Conservation (phyloP, 2,113 vertebrate genomes). For the Sciurus niger region DNA sequence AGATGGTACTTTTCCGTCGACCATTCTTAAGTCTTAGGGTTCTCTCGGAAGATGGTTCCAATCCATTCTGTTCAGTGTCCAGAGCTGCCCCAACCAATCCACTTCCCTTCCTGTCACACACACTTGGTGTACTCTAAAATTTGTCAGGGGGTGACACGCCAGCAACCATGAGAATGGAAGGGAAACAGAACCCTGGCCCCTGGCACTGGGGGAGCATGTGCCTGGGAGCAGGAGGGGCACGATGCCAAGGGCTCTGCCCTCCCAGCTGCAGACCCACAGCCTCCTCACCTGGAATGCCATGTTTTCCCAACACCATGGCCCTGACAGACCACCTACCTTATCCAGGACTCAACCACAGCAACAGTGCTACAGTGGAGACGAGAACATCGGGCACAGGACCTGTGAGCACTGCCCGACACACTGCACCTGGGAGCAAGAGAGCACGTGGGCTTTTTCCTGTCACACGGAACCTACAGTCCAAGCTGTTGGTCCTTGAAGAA, state of each 20-base stretch:
- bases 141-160: too few relatives aligned
- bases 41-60: neutral
- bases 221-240: too few relatives aligned
- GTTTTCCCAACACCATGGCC: neutral
- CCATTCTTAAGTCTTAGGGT: conserved; percentile 24
- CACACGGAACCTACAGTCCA: neutral
- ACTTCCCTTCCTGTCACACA: neutral
- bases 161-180: too few relatives aligned
- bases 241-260: too few relatives aligned
- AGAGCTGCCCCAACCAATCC: neutral
- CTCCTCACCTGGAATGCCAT: neutral
- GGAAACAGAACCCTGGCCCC: too few relatives aligned
- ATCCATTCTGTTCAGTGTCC: neutral
- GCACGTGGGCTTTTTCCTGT: neutral
- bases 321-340: neutral
- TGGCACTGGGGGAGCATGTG: too few relatives aligned
- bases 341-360: neutral
- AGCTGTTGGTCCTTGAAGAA: neutral
- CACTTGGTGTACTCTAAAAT: neutral
- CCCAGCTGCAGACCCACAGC: neutral
- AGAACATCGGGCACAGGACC: neutral
- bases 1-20: neutral
- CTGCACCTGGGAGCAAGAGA: neutral
- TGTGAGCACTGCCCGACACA: too few relatives aligned
- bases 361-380: neutral